Conservation (phyloP, 1,140 invertebrate genomes). For the Caenorhabditis elegans region DNA sequence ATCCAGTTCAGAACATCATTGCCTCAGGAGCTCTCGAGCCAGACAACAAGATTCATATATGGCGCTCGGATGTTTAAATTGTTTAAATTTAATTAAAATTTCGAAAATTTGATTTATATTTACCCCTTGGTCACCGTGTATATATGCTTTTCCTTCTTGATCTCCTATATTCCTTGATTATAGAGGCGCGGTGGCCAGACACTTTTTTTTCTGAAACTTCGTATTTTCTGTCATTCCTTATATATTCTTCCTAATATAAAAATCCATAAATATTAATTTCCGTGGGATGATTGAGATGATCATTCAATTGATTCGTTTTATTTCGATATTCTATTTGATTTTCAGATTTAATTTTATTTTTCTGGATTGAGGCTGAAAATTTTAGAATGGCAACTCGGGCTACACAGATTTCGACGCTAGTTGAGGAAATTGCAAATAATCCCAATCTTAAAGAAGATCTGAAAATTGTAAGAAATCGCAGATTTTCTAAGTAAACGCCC, state of each 20-base stretch:
- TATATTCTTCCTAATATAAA: too few species aligned
- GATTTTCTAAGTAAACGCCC: too few species aligned
- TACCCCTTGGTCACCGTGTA: not conserved
- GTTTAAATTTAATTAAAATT: not conserved
- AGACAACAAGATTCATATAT: slow-evolving; percentile 98
- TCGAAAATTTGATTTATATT: too few species aligned
- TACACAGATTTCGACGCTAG: slow-evolving; percentile 34
- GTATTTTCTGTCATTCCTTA: too few species aligned
- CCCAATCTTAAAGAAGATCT: slow-evolving; percentile 45
- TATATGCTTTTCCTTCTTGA: not conserved
- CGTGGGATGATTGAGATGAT: too few species aligned
- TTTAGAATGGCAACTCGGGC: slow-evolving; percentile 21
- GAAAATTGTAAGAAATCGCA: slow-evolving; percentile 49
- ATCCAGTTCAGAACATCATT: slow-evolving; percentile 97
- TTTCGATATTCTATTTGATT: too few species aligned
- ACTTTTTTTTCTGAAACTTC: not conserved
- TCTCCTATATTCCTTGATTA: not conserved
- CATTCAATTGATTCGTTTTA: too few species aligned
- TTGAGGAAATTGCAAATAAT: slow-evolving; percentile 48
- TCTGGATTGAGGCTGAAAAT: too few species aligned
- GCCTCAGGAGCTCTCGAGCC: slow-evolving; percentile 96
- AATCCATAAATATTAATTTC: too few species aligned
- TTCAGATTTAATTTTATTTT: too few species aligned
- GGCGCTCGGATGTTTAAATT: slow-evolving; percentile 90
- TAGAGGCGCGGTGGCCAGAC: not conserved